These are phyloP conservation scores for Lamprologus callipterus DNA, from an alignment of 2,113 vertebrate species.

Conservation along the genomic window DNA sequence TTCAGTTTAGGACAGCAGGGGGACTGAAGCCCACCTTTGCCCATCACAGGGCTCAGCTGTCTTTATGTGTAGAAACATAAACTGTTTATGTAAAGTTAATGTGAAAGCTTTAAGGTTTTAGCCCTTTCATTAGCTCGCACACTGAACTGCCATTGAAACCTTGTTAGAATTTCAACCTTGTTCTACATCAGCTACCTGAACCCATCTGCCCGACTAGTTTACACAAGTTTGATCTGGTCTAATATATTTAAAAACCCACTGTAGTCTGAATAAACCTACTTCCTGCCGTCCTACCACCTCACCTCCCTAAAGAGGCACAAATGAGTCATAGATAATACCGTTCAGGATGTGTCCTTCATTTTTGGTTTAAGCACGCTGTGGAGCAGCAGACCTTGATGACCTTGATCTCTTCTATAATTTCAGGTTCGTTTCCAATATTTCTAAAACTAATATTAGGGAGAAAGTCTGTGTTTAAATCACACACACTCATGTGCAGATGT, in stretches of 20 bases:
- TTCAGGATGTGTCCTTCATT: neutral
- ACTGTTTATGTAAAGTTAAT: neutral
- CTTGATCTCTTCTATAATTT: neutral
- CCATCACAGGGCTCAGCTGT: neutral
- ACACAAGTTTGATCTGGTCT: neutral
- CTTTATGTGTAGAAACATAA: neutral
- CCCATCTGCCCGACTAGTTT: neutral
- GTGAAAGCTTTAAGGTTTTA: neutral
- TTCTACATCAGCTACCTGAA: neutral
- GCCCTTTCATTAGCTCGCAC: neutral
- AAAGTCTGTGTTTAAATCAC: neutral
- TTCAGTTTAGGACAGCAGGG: neutral
- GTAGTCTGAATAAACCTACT: neutral
- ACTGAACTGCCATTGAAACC: neutral
- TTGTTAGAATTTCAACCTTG: neutral
- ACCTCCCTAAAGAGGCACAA: neutral
- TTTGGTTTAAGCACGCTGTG: neutral
- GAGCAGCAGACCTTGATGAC: neutral
- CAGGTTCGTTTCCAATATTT: accelerated
- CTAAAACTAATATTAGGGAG: neutral
- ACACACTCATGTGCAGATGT: neutral
- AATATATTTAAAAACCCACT: neutral
- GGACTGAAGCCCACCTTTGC: neutral
- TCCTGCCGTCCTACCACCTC: neutral
- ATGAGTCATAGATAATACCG: neutral